Evolutionary conservation across 1,140 invertebrate genomes (phyloP), one percentile per base, ranked within the genome.

Genomic region (Anoplolepis gracilipes): DNA sequence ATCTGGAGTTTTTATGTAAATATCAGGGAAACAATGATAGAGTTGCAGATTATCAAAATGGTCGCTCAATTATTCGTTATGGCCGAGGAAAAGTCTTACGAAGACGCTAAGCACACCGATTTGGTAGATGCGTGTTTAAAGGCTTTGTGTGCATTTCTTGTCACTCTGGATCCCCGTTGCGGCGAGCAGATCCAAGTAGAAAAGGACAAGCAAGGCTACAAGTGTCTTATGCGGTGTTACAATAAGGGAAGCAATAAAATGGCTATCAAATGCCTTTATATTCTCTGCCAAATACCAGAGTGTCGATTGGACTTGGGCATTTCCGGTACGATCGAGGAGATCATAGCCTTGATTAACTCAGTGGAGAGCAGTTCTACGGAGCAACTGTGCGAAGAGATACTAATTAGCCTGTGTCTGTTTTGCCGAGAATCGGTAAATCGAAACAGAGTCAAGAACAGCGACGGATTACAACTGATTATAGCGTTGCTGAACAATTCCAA

Each of bases 351-450:
- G 19, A 86, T 93, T 2, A 90, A 86, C 1, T 84, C 84, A 1
- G 10, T 57, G 6, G 42, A 67, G 6, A 22, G 13, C n/a, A 36
- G 30, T 5, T 53, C 78, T 7, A 79, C 16, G 4, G 46, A 88
- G 1, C 28, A 81, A 1, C 36, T 92, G 0, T 88, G 57, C 19
- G 78, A 84, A 36, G 88, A 95, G 72, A 86, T 88, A 19, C 53
- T 94, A 22, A 28, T 46, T 7, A 91, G 81, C 78, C 62, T 95
- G 10, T 94, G 92, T 72, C 72, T 94, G 3, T 93, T 95, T 57
- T 94, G 92, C 85, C 87, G 92, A 7, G 94, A 95, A 84, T 91
- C 93, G 7, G 86, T 95, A 0, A 94, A 94, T 87, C 92, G 94
- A 46, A 87, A 86, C 25, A 90, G 84, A 57, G 85, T 95, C 30